These are phyloP conservation scores for Drosophila leontia DNA, from an alignment of 1,140 invertebrate species.

Conservation along the genomic window DNA sequence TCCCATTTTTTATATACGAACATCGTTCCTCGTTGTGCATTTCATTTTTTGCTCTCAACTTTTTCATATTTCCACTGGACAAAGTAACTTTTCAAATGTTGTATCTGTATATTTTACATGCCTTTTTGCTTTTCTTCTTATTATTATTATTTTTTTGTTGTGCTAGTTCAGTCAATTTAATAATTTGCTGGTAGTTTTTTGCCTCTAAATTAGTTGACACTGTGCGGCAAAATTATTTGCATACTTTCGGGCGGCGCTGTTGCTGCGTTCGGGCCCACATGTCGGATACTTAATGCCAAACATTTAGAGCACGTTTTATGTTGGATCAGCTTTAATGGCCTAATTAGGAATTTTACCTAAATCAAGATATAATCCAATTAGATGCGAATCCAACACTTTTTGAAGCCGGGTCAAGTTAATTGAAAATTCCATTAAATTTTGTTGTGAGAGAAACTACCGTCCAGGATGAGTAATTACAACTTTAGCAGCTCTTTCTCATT, in stretches of 20 bases:
- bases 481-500: neutral
- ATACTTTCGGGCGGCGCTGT: constrained; percentile 33
- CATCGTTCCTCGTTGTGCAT: constrained; percentile 37
- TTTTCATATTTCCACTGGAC: constrained; percentile 54
- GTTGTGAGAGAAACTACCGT: constrained; percentile 14
- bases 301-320: constrained; percentile 36
- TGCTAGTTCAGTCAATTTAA: constrained; percentile 65
- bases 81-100: constrained; percentile 36
- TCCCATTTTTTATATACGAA: constrained; percentile 8
- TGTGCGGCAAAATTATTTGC: constrained; percentile 41
- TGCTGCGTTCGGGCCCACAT: constrained; percentile 37
- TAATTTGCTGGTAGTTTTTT: constrained; percentile 57
- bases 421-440: constrained; percentile 58
- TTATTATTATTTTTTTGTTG: constrained; percentile 1
- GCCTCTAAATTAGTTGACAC: constrained; percentile 47
- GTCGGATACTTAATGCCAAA: constrained; percentile 61
- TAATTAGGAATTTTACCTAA: constrained; percentile 49
- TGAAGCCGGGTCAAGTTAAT: constrained; percentile 32
- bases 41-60: constrained; percentile 51
- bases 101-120: constrained; percentile 19
- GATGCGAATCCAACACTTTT: constrained; percentile 32
- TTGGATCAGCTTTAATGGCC: constrained; percentile 51
- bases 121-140: neutral
- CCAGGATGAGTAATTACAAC: constrained; percentile 38
- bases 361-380: constrained; percentile 61